phyloP scores from a whole-genome alignment of 2,113 vertebrate genomes.

The Hipposideros armiger region DNA sequence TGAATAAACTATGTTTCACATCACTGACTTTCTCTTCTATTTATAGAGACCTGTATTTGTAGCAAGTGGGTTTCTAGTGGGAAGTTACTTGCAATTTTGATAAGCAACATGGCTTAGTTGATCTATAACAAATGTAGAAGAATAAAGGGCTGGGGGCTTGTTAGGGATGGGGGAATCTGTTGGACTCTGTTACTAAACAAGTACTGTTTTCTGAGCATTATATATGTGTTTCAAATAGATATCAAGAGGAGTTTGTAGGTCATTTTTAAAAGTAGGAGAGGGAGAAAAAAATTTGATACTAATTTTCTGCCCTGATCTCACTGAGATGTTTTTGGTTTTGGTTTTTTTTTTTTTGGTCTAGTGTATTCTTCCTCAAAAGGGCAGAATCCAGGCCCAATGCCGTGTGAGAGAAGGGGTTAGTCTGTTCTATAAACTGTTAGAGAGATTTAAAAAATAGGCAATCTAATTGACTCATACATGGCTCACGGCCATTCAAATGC shows the following conservation, averaged over 20 bases:
- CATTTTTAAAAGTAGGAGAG: slow-evolving; percentile 26
- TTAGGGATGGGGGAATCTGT: neutral
- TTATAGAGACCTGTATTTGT: slow-evolving; percentile 6
- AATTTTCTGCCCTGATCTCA: slow-evolving; percentile 46
- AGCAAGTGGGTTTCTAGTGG: neutral
- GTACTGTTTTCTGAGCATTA: slow-evolving; percentile 46
- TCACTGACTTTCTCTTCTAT: slow-evolving; percentile 27
- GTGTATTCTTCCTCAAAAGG: slow-evolving; percentile 77
- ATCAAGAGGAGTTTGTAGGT: neutral
- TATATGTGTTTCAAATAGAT: neutral
- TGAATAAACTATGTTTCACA: slow-evolving; percentile 30
- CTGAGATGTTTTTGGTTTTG: neutral
- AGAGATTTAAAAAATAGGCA: slow-evolving; percentile 76
- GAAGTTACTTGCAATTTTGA: slow-evolving; percentile 67
- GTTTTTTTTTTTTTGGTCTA: neutral
- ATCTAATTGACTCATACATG: slow-evolving; percentile 82
- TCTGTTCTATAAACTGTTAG: slow-evolving; percentile 73
- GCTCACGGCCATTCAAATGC: slow-evolving; percentile 77
- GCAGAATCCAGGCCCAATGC: slow-evolving; percentile 65
- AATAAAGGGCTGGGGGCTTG: neutral
- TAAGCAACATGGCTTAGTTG: slow-evolving; percentile 34
- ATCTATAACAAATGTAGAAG: slow-evolving; percentile 46
- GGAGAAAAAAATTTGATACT: slow-evolving; percentile 24
- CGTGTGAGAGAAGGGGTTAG: slow-evolving; percentile 60
- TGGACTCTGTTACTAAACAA: neutral